These are phyloP conservation scores for Scytalopus superciliaris DNA, from an alignment of 2,113 vertebrate species.

Conservation along the genomic window DNA sequence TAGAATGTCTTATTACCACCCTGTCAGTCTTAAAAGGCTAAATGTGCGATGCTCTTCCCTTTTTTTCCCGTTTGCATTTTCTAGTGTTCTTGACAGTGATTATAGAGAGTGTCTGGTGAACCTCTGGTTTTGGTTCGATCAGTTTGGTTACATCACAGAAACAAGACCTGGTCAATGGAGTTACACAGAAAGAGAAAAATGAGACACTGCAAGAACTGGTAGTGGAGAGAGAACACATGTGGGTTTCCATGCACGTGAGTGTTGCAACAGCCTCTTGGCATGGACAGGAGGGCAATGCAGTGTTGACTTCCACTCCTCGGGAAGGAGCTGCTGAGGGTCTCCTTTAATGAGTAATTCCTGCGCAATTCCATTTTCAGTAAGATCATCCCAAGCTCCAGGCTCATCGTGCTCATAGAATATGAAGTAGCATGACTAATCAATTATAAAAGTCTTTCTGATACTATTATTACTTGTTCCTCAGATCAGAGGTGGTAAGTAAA, in stretches of 20 bases:
- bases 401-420: not conserved
- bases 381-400: not conserved
- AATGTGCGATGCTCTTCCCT: not conserved
- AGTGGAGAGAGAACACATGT: not conserved
- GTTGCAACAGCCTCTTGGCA: not conserved
- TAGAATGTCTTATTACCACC: not conserved
- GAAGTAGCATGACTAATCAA: not conserved
- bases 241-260: not conserved
- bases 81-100: not conserved
- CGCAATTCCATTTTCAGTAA: not conserved
- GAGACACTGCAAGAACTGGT: not conserved
- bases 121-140: not conserved
- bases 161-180: not conserved
- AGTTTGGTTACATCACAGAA: not conserved
- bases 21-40: not conserved
- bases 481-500: not conserved
- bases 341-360: not conserved
- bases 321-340: not conserved
- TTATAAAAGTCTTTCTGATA: not conserved
- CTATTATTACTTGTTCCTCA: not conserved
- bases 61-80: not conserved
- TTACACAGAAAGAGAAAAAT: not conserved
- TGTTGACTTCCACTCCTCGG: not conserved
- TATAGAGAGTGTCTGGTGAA: not conserved
- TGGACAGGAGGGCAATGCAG: fast-evolving